These are phyloP conservation scores for Luscinia megarhynchos DNA, from an alignment of 2,797 vertebrate species.

Conservation along the genomic window DNA sequence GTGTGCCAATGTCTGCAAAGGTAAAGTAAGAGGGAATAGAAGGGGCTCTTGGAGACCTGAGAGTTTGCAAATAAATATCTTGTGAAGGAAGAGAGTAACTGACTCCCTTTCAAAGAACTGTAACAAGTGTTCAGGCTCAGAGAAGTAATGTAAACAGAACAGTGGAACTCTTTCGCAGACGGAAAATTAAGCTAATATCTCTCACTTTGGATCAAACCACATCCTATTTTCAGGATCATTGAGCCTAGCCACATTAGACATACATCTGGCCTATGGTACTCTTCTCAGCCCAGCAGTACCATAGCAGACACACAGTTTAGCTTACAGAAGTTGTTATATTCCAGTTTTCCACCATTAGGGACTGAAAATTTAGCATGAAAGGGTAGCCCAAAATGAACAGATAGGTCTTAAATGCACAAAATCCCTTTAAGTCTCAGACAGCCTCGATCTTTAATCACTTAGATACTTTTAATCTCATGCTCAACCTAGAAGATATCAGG, in stretches of 20 bases:
- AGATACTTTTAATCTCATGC: neutral
- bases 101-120: neutral
- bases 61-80: neutral
- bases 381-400: neutral
- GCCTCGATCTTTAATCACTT: neutral
- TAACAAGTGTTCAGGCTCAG: neutral
- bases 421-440: neutral
- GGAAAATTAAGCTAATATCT: slow-evolving; percentile 58
- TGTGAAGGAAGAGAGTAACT: neutral
- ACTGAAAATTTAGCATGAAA: neutral
- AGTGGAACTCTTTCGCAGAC: slow-evolving; percentile 18
- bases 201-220: slow-evolving; percentile 48
- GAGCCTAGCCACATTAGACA: slow-evolving; percentile 26
- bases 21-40: slow-evolving; percentile 4
- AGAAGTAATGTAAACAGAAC: slow-evolving; percentile 39
- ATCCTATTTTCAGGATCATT: slow-evolving; percentile 56
- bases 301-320: neutral
- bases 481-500: neutral
- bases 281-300: neutral
- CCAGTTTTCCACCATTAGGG: neutral
- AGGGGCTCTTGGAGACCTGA: neutral
- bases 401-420: neutral
- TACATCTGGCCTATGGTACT: neutral
- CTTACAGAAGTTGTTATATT: neutral
- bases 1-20: slow-evolving; percentile 5